Conservation (phyloP, 2,797 vertebrate genomes). For the Intellagama lesueurii region DNA sequence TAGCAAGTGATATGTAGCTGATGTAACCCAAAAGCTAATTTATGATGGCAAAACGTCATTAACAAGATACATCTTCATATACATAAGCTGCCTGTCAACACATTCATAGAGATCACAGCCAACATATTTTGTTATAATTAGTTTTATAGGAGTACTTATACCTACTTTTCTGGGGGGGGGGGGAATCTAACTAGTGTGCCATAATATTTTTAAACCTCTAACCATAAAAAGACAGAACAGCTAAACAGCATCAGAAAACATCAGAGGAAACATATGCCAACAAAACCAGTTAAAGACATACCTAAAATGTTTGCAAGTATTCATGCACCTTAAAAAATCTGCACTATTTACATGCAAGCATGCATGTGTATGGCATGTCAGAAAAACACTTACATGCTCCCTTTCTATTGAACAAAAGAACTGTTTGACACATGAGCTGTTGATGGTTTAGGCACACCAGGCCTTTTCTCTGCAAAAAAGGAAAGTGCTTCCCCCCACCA, state of each 20-base stretch:
- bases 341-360: background rate
- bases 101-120: background rate
- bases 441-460: constrained; percentile 20
- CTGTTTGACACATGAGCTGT: background rate
- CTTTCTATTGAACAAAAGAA: background rate
- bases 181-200: background rate
- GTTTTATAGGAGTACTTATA: background rate
- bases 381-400: background rate
- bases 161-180: too few relatives aligned
- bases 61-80: background rate
- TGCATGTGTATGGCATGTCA: background rate
- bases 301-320: background rate
- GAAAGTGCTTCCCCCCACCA: background rate
- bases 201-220: background rate
- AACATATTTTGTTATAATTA: background rate
- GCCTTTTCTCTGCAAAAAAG: constrained; percentile 36
- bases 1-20: too few relatives aligned
- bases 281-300: background rate
- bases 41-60: too few relatives aligned
- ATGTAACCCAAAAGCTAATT: too few relatives aligned
- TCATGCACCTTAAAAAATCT: background rate
- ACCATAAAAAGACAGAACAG: background rate
- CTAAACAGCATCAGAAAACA: background rate
- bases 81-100: background rate
- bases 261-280: background rate